A percentile compares a stretch with the other conserved stretches of the same genome.
These are phyloP conservation scores for Chaetoderma sp. DNA, from an alignment of 2,888 invertebrate species.

Conservation along the genomic window DNA sequence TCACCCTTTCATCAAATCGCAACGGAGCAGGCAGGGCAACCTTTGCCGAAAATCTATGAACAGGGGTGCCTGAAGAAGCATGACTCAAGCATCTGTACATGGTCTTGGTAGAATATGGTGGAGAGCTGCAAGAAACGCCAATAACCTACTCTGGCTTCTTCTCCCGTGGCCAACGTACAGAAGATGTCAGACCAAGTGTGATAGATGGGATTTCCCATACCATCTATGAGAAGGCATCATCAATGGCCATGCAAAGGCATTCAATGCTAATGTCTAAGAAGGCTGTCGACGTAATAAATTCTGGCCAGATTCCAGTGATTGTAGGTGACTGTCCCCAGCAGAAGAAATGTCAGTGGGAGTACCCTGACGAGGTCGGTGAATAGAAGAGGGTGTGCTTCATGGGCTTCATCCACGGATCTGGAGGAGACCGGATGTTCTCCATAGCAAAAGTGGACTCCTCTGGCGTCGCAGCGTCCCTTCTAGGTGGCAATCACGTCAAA, in stretches of 20 bases:
- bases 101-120: neutral
- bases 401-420: conserved; percentile 1
- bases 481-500: neutral
- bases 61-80: neutral
- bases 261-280: too few species aligned
- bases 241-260: too few species aligned
- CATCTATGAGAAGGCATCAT: too few species aligned
- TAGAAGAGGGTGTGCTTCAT: neutral
- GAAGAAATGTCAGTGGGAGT: neutral
- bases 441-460: neutral
- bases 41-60: too few species aligned
- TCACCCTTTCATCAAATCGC: too few species aligned
- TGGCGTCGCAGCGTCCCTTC: neutral
- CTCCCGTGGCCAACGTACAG: neutral
- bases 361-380: neutral
- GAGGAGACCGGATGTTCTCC: neutral
- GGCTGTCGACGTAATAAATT: too few species aligned
- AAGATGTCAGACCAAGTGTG: neutral
- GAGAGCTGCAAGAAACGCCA: neutral
- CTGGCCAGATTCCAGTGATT: too few species aligned
- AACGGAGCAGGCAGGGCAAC: too few species aligned
- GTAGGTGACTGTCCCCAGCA: neutral
- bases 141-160: neutral
- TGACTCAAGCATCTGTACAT: neutral
- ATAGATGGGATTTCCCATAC: neutral